phyloP scores from a whole-genome alignment of 1,140 invertebrate species.

The Bombus sibiricus region DNA sequence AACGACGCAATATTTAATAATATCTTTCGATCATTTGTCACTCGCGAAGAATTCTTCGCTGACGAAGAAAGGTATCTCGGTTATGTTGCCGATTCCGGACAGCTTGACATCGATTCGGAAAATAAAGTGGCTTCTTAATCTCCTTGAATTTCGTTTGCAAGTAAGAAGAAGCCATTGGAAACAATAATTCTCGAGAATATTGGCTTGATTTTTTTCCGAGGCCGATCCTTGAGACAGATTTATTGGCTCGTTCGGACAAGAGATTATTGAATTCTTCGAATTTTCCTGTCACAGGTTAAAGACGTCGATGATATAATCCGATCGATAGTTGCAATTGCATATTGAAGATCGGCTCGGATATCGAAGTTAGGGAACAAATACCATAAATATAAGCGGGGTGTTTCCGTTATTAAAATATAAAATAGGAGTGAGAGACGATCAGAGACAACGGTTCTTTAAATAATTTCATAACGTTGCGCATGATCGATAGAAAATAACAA shows the following conservation, averaged over 20 bases:
- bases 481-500: not conserved
- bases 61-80: not conserved
- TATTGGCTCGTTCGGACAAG: not conserved
- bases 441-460: not conserved
- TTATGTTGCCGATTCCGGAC: not conserved
- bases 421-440: not conserved
- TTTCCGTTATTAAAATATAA: not conserved
- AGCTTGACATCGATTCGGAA: slow-evolving; percentile 5
- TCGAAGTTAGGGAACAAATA: not conserved
- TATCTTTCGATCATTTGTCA: slow-evolving; percentile 13
- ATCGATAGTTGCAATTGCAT: not conserved
- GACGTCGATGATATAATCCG: not conserved
- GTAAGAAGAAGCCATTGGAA: not conserved
- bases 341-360: not conserved
- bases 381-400: not conserved
- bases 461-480: not conserved
- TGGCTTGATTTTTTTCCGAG: not conserved
- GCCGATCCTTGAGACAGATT: not conserved
- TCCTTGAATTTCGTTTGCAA: slow-evolving; percentile 6
- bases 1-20: slow-evolving; percentile 15
- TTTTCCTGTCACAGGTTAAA: not conserved
- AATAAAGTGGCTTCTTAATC: not conserved
- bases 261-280: not conserved
- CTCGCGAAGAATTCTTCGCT: not conserved
- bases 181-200: not conserved